phyloP scores from a whole-genome alignment of 2,888 invertebrate genomes.

The Drosophila mimica region DNA sequence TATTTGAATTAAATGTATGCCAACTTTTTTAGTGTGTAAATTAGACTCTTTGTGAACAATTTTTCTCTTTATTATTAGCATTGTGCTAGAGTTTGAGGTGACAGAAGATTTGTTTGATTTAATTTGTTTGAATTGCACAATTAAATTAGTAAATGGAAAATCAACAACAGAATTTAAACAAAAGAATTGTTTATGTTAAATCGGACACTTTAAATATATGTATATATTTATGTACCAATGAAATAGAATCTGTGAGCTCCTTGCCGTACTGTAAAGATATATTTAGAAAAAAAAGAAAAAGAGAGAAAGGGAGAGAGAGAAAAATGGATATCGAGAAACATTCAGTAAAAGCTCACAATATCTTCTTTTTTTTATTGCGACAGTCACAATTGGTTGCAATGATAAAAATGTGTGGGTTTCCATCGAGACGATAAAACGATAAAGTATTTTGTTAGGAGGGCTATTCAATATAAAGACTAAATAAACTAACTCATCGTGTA shows the following conservation, averaged over 20 bases:
- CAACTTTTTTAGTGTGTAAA: neutral
- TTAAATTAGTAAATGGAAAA: constrained; percentile 34
- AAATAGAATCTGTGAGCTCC: constrained; percentile 86
- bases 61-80: constrained; percentile 19
- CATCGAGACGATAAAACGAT: neutral
- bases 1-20: neutral
- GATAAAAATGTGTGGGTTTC: neutral
- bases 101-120: neutral
- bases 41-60: neutral
- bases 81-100: constrained; percentile 28
- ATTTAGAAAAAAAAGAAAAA: constrained; percentile 62
- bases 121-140: constrained; percentile 14
- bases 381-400: constrained; percentile 1
- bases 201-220: constrained; percentile 21
- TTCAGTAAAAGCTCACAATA: constrained; percentile 41
- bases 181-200: constrained; percentile 14
- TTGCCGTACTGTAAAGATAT: constrained; percentile 85
- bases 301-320: constrained; percentile 55
- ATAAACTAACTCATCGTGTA: neutral
- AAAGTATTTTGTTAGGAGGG: neutral
- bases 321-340: constrained; percentile 44
- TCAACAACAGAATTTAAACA: constrained; percentile 30
- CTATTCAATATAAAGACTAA: neutral
- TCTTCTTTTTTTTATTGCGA: neutral
- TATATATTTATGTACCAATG: constrained; percentile 84